Conservation (phyloP, 2,797 vertebrate species). For the Danio aesculapii region DNA sequence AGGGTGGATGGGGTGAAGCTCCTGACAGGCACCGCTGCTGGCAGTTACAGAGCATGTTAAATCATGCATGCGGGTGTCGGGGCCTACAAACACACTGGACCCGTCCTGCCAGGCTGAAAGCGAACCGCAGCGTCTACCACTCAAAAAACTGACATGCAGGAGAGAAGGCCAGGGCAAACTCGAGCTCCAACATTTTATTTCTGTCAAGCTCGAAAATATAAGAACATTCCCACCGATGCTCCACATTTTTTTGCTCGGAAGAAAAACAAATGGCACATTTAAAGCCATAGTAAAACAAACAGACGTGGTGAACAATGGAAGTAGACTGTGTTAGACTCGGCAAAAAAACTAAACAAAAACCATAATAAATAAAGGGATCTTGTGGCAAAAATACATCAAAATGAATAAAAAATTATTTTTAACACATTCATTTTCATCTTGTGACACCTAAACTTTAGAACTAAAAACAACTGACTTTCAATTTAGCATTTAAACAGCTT, state of each 20-base stretch:
- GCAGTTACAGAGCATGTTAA: constrained; percentile 91
- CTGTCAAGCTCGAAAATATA: constrained; percentile 1
- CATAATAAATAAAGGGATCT: too few relatives aligned
- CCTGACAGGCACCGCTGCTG: constrained; percentile 78
- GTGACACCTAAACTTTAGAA: too few relatives aligned
- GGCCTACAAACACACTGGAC: constrained; percentile 72
- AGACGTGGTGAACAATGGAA: not conserved
- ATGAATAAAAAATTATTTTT: too few relatives aligned
- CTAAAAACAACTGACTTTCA: too few relatives aligned
- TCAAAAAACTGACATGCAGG: constrained; percentile 9
- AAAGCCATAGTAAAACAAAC: not conserved
- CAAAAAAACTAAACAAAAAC: too few relatives aligned
- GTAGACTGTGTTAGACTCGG: too few relatives aligned
- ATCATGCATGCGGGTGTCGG: constrained; percentile 89
- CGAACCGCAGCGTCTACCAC: constrained; percentile 15
- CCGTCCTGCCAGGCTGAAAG: constrained; percentile 33
- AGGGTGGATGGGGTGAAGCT: constrained; percentile 79
- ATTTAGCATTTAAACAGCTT: too few relatives aligned
- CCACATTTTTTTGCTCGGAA: not conserved
- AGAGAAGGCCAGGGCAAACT: constrained; percentile 4
- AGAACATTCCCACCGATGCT: not conserved
- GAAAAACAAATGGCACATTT: not conserved
- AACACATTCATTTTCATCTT: too few relatives aligned
- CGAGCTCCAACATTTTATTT: not conserved
- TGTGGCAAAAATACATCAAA: too few relatives aligned